Evolutionary conservation across 2,888 invertebrate species (phyloP).

Genomic region (Macaria notata): DNA sequence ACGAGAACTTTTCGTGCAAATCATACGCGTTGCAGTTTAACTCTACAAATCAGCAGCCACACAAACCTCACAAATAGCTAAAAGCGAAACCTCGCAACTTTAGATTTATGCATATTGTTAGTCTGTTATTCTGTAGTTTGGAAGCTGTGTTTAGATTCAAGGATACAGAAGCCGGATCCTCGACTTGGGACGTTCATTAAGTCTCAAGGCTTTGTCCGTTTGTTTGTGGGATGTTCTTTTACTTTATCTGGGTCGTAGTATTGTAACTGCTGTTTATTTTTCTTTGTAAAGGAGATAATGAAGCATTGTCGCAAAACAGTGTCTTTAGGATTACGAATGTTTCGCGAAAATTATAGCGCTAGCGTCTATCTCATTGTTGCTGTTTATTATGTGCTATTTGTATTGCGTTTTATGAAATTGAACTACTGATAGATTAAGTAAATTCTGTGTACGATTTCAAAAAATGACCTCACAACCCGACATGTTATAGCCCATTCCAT

Average conservation of each 20-base stretch:
- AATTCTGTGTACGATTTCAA: too few relatives aligned
- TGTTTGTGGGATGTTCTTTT: conserved; percentile 12
- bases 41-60: conserved; percentile 23
- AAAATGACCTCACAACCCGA: too few relatives aligned
- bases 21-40: conserved; percentile 20
- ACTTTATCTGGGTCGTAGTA: conserved; percentile 10
- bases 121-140: conserved; percentile 37
- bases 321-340: conserved; percentile 2
- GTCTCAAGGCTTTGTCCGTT: conserved; percentile 16
- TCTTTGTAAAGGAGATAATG: conserved; percentile 9
- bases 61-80: conserved; percentile 26
- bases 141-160: conserved; percentile 15
- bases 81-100: conserved; percentile 31
- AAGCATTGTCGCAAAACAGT: conserved; percentile 14
- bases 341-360: too few relatives aligned
- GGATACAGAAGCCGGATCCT: conserved; percentile 9
- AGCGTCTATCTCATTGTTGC: too few relatives aligned
- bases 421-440: too few relatives aligned
- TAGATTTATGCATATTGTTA: conserved; percentile 37
- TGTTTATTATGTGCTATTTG: too few relatives aligned
- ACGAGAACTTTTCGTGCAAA: too few relatives aligned
- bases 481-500: too few relatives aligned
- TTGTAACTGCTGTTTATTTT: conserved; percentile 3
- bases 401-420: too few relatives aligned
- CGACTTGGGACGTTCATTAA: conserved; percentile 14